Percentiles rank a stretch among this genome's conserved stretches.
Evolutionary conservation across 30 jellyfish, hydroid and myxozoan genomes (phyloP).

Genomic region (Phacellophora camtschatica): DNA sequence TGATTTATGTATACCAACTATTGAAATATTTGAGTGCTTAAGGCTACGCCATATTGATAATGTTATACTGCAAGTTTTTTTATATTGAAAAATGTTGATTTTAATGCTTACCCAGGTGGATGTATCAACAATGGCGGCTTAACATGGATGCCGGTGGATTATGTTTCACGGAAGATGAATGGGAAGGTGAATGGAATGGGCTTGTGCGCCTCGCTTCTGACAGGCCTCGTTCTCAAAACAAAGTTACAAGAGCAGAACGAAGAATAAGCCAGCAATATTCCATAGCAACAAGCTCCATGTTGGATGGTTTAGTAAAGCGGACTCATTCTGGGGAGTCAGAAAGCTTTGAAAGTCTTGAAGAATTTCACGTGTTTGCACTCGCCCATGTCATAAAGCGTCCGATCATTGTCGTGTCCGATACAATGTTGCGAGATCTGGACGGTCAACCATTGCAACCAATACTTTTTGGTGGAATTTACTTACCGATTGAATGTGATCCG

Average conservation of each 20-base stretch:
- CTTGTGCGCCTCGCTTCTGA: constrained; percentile 81
- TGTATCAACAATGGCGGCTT: constrained; percentile 78
- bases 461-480: constrained; percentile 85
- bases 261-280: constrained; percentile 79
- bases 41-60: too few relatives aligned
- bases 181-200: constrained; percentile 89
- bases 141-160: constrained; percentile 91
- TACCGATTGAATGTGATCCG: constrained; percentile 73
- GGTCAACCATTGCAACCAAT: constrained; percentile 86
- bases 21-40: too few relatives aligned
- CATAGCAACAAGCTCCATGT: constrained; percentile 1
- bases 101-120: constrained; percentile 86
- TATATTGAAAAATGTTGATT: too few relatives aligned
- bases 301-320: neutral
- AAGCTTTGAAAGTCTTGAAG: constrained; percentile 87
- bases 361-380: constrained; percentile 80
- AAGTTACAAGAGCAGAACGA: constrained; percentile 32
- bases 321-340: constrained; percentile 32
- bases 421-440: constrained; percentile 70
- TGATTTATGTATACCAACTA: too few relatives aligned
- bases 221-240: constrained; percentile 47
- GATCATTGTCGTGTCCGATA: constrained; percentile 80
- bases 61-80: too few relatives aligned
- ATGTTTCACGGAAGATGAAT: constrained; percentile 61
- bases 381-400: constrained; percentile 90